Base-by-base conservation (phyloP, 2,113 vertebrate species). In the Pygoscelis adeliae region DNA sequence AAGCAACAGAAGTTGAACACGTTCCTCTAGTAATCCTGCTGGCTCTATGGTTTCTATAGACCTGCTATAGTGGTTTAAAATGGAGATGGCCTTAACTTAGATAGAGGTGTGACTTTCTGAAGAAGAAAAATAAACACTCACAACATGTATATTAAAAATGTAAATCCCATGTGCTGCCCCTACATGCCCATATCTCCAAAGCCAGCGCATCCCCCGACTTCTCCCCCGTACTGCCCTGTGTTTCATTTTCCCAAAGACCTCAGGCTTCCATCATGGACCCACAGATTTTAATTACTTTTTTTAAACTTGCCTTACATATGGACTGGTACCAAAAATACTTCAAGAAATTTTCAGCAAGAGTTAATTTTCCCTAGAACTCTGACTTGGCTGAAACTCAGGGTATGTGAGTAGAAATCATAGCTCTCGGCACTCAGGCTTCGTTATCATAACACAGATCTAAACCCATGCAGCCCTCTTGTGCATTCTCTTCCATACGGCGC, bases 331-430 rank as follows among this genome's bases (percentile, higher is more conserved):
- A 92, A 94, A 83, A 65, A 17, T 42, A 66, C 18, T 74, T 87
- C 25, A 58, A 83, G 36, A 49, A 73, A 91, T 82, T 89, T 93
- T 32, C 42, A 91, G 42, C 12, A 84, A 71, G 59, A 78, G 32
- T 74, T 96, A 78, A 89, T 84, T 87, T 94, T 94, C 65, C 83
- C 83, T 95, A 80, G 78, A 97, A 90, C 26, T 69, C 81, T 96
- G 52, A 72, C 72, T 95, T 95, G 90, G 61, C 81, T 93, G 44
- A 72, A 83, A 61, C 44, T 91, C 70, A n/a, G 29, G 2, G 13
- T 74, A 56, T 32, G 23, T 20, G 56, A 74, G 34, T 34, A 95
- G 70, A 96, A 94, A 78, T 67, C 47, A 84, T 74, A 93, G 72
- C 59, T 96, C 63, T 93, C 1, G 5, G 67, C 87, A 89, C 19